These are phyloP conservation scores for Lamprologus ornatipinnis DNA, from an alignment of 2,113 vertebrate species.

Conservation along the genomic window DNA sequence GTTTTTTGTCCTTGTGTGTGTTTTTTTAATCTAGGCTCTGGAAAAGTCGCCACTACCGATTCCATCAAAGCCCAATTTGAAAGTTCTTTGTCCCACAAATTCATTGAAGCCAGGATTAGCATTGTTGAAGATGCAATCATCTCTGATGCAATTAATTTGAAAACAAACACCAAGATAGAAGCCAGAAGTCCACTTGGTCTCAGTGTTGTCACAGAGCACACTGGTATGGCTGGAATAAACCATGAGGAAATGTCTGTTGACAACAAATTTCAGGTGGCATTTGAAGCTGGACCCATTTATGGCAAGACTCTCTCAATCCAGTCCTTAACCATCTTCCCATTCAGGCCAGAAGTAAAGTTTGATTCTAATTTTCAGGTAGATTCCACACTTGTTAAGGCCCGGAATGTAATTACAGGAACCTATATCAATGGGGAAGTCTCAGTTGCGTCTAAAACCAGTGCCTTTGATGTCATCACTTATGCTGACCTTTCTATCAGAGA, in stretches of 20 bases:
- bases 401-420: conserved; percentile 72
- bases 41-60: conserved; percentile 66
- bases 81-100: conserved; percentile 75
- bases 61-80: conserved; percentile 60
- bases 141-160: conserved; percentile 55
- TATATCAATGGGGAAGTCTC: conserved; percentile 64
- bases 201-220: conserved; percentile 63
- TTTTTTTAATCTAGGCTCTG: conserved; percentile 72
- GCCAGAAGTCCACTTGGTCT: conserved; percentile 76
- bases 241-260: conserved; percentile 65
- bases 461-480: conserved; percentile 71
- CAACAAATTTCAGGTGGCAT: conserved; percentile 59
- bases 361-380: conserved; percentile 76
- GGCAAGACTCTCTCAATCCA: conserved; percentile 65
- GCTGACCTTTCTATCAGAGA: conserved; percentile 75
- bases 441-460: conserved; percentile 75
- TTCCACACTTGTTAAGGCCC: conserved; percentile 72
- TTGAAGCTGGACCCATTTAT: conserved; percentile 69
- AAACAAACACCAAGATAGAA: conserved; percentile 65
- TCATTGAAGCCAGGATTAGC: conserved; percentile 75
- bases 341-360: conserved; percentile 61
- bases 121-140: conserved; percentile 57
- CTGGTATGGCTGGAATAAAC: conserved; percentile 53
- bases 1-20: neutral
- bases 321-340: conserved; percentile 54